Evolutionary conservation across 2,888 invertebrate genomes (phyloP).

Genomic region (Hoplodrina blanda): DNA sequence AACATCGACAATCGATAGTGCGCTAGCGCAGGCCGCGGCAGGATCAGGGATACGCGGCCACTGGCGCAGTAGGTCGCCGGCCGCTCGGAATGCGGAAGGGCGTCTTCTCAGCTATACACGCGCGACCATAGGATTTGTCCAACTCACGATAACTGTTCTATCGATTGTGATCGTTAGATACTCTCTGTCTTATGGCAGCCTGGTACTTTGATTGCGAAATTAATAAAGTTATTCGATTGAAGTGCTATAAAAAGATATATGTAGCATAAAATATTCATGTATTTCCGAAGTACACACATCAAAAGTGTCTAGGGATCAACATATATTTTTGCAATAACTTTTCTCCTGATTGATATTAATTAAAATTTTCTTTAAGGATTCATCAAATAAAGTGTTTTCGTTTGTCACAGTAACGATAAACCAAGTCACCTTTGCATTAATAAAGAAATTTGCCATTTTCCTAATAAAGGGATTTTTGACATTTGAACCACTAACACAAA

Average conservation of each 20-base stretch:
- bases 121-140: slow-evolving; percentile 70
- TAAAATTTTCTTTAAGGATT: no score
- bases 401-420: no score
- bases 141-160: slow-evolving; percentile 54
- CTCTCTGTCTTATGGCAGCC: slow-evolving; percentile 15
- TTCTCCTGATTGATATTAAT: no score
- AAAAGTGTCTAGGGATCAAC: no score
- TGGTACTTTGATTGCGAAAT: slow-evolving; percentile 43
- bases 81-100: slow-evolving; percentile 88
- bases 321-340: no score
- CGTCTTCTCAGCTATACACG: slow-evolving; percentile 73
- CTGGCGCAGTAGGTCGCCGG: slow-evolving; percentile 89
- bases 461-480: no score
- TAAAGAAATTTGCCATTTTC: no score
- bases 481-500: no score
- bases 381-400: no score
- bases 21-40: slow-evolving; percentile 75
- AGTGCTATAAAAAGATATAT: slow-evolving; percentile 1
- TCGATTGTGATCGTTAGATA: slow-evolving; percentile 43
- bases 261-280: neutral
- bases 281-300: no score
- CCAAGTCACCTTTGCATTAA: no score
- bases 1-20: slow-evolving; percentile 64
- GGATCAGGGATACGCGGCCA: slow-evolving; percentile 89
- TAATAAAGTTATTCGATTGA: slow-evolving; percentile 9